Evolutionary conservation across 1,140 invertebrate species (phyloP).

Genomic region (Drosophila sproati): DNA sequence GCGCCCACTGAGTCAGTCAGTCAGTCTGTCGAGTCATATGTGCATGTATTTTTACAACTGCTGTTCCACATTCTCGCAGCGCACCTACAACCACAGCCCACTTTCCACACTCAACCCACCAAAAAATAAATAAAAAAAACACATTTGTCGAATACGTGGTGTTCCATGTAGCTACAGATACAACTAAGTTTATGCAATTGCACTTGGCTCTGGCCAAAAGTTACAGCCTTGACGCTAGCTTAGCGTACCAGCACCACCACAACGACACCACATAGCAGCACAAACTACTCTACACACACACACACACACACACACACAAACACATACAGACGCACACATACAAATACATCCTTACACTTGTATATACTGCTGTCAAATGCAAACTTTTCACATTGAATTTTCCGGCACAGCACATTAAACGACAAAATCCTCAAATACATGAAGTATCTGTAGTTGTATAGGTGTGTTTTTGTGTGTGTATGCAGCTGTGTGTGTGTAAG

Average conservation of each 20-base stretch:
- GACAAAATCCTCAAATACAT: conserved; percentile 51
- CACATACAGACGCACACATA: not conserved
- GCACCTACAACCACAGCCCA: conserved; percentile 17
- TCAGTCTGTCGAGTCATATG: conserved; percentile 24
- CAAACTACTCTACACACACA: conserved; percentile 4
- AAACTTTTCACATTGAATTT: conserved; percentile 81
- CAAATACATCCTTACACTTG: not conserved
- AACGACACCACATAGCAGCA: not conserved
- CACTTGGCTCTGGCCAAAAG: conserved; percentile 59
- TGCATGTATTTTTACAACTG: conserved; percentile 33
- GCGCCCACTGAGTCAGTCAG: conserved; percentile 20
- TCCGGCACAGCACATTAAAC: conserved; percentile 67
- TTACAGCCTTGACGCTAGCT: conserved; percentile 70
- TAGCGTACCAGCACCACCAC: conserved; percentile 40
- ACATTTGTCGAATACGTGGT: conserved; percentile 64
- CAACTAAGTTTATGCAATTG: conserved; percentile 56
- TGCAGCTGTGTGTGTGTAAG: not conserved
- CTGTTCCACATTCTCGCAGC: conserved; percentile 59
- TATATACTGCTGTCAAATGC: conserved; percentile 44
- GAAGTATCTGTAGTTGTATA: not conserved
- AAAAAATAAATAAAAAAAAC: conserved; percentile 8
- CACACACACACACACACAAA: not conserved
- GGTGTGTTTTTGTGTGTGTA: conserved; percentile 1
- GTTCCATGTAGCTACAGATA: conserved; percentile 43
- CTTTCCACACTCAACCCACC: not conserved